Evolutionary conservation across 2,888 invertebrate species (phyloP).

Genomic region (Amphimallon solstitiale): DNA sequence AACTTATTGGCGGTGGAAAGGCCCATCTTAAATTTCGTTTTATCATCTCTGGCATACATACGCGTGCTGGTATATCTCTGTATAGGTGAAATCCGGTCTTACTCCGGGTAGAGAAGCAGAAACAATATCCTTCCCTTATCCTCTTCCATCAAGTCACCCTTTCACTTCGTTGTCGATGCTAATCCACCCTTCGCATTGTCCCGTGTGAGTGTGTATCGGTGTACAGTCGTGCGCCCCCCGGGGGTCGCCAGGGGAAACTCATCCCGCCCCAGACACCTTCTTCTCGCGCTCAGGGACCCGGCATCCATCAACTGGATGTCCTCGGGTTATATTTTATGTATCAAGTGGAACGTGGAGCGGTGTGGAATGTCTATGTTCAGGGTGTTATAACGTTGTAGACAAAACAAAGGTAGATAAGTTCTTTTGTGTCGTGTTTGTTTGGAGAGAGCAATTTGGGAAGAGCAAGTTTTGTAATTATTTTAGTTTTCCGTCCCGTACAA

Average conservation of each 20-base stretch:
- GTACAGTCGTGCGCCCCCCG: constrained; percentile 17
- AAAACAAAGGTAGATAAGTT: constrained; percentile 26
- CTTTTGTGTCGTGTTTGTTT: background rate
- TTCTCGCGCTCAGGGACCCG: background rate
- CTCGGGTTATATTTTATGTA: constrained; percentile 38
- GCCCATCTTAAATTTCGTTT: constrained; percentile 4
- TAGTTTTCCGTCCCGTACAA: too few relatives aligned
- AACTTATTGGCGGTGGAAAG: background rate
- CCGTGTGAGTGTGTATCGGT: constrained; percentile 36
- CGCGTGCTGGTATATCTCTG: background rate
- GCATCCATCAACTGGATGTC: constrained; percentile 34
- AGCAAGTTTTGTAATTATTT: background rate
- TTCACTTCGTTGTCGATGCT: constrained; percentile 35
- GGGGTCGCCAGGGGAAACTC: constrained; percentile 16
- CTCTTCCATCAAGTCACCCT: constrained; percentile 38
- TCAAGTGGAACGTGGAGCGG: constrained; percentile 22
- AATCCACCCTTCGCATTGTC: constrained; percentile 35
- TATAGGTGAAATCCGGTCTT: constrained; percentile 1
- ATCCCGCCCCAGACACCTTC: constrained; percentile 11
- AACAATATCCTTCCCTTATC: constrained; percentile 35
- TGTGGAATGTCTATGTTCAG: constrained; percentile 8
- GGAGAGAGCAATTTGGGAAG: constrained; percentile 6
- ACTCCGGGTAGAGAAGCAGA: constrained; percentile 23
- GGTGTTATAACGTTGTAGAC: constrained; percentile 6
- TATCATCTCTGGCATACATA: too few relatives aligned